Percentiles rank a stretch among this genome's conserved stretches.
Evolutionary conservation across 2,888 invertebrate genomes (phyloP).

Genomic region (Dione juno): DNA sequence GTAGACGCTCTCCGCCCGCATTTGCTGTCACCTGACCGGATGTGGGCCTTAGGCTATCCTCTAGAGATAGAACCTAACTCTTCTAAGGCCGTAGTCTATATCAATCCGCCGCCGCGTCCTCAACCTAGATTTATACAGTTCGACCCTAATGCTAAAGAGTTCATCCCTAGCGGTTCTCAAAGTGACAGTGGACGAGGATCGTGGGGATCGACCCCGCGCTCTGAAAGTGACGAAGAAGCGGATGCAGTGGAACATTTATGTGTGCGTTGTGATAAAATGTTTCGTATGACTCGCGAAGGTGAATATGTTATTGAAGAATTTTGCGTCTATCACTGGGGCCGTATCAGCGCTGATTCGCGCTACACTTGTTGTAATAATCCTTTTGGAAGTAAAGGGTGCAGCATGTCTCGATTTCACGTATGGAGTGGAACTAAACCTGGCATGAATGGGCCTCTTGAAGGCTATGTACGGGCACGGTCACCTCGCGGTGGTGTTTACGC

Average conservation of each 20-base stretch:
- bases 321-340: constrained; percentile 96
- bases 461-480: constrained; percentile 85
- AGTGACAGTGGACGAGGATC: constrained; percentile 82
- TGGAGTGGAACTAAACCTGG: constrained; percentile 89
- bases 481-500: constrained; percentile 87
- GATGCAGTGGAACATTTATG: constrained; percentile 86
- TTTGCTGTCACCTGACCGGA: constrained; percentile 84
- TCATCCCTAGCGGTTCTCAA: constrained; percentile 83
- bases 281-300: constrained; percentile 87
- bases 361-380: constrained; percentile 87
- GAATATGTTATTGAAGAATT: constrained; percentile 88
- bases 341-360: constrained; percentile 82
- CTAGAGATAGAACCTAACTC: constrained; percentile 85
- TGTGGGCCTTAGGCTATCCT: constrained; percentile 89
- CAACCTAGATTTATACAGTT: constrained; percentile 72
- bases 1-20: constrained; percentile 84
- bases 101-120: constrained; percentile 80
- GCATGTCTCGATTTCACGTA: constrained; percentile 86
- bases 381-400: constrained; percentile 85
- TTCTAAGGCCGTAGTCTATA: constrained; percentile 86
- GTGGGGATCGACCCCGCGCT: constrained; percentile 81
- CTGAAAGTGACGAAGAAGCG: constrained; percentile 83
- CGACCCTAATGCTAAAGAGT: constrained; percentile 87
- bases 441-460: constrained; percentile 88
- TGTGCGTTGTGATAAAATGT: constrained; percentile 88